Evolutionary conservation across 2,113 vertebrate species (phyloP).

Genomic region (Saguinus imperator): DNA sequence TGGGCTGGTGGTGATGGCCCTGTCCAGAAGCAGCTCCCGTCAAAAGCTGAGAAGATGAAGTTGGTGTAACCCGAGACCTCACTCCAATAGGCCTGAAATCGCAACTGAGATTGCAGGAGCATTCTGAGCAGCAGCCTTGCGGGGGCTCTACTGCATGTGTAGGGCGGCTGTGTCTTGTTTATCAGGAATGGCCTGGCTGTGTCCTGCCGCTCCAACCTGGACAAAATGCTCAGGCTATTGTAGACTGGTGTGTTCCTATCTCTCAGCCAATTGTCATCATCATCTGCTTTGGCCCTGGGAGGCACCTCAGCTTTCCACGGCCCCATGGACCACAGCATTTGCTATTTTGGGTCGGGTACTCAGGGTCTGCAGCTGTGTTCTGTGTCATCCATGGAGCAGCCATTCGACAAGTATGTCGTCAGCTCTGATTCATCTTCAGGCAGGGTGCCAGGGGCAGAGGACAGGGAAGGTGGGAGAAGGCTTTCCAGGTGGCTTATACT

Average conservation of each 20-base stretch:
- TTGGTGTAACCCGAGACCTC: slow-evolving; percentile 32
- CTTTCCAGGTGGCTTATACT: neutral
- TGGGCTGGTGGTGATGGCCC: neutral
- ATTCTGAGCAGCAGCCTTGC: neutral
- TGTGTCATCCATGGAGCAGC: neutral
- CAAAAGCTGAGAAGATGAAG: neutral
- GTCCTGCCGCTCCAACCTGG: neutral
- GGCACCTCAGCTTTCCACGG: neutral
- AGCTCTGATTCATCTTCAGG: neutral
- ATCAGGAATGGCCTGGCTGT: neutral
- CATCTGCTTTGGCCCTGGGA: neutral
- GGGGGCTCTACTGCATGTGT: neutral
- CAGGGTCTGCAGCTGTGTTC: neutral
- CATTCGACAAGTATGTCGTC: neutral
- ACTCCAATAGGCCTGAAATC: neutral
- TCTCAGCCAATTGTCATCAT: neutral
- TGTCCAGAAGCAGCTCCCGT: slow-evolving; percentile 34
- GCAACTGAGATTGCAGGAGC: neutral
- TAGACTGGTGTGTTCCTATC: neutral
- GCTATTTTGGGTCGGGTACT: neutral
- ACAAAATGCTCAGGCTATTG: neutral
- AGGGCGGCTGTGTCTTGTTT: neutral
- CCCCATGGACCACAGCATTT: neutral
- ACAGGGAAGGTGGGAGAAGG: neutral
- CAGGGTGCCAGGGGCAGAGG: neutral